These are phyloP conservation scores for Scarus forsteni DNA, from an alignment of 2,797 vertebrate species.

Conservation along the genomic window DNA sequence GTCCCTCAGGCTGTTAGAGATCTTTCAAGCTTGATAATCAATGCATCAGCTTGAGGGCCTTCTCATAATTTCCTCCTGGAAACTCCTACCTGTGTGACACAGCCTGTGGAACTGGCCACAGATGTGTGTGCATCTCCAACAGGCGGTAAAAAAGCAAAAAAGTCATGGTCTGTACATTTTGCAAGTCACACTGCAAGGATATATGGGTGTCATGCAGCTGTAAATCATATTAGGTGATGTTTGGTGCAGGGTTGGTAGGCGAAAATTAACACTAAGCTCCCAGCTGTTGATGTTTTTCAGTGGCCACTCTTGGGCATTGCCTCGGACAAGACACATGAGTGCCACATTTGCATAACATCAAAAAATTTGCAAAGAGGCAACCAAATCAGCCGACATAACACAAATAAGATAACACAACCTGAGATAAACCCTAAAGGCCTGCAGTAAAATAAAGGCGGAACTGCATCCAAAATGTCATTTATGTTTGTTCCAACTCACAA, in stretches of 20 bases:
- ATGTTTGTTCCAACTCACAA: neutral
- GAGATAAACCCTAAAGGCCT: slow-evolving; percentile 42
- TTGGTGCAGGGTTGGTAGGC: neutral
- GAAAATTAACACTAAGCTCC: slow-evolving; percentile 1
- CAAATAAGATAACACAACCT: slow-evolving; percentile 42
- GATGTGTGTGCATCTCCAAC: slow-evolving; percentile 31
- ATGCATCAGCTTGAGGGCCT: slow-evolving; percentile 49
- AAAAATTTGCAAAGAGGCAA: slow-evolving; percentile 77
- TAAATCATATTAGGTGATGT: neutral
- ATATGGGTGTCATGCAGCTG: no score
- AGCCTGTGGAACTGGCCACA: slow-evolving; percentile 28
- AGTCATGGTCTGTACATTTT: neutral
- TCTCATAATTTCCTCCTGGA: slow-evolving; percentile 50
- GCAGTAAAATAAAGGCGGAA: slow-evolving; percentile 43
- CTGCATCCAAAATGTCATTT: slow-evolving; percentile 2
- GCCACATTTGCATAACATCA: slow-evolving; percentile 73
- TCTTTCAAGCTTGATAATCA: slow-evolving; percentile 59
- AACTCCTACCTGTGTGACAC: slow-evolving; percentile 36
- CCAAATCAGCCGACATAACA: slow-evolving; percentile 73
- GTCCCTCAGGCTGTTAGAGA: slow-evolving; percentile 51
- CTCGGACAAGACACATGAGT: slow-evolving; percentile 42
- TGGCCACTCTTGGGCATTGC: slow-evolving; percentile 20
- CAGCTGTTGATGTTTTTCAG: slow-evolving; percentile 24
- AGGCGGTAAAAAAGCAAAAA: slow-evolving; percentile 16
- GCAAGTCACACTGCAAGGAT: slow-evolving; percentile 14